A percentile compares a stretch with the other conserved stretches of the same genome.
phyloP scores from a whole-genome alignment of 2,797 vertebrate genomes.

The Babyrousa celebensis region DNA sequence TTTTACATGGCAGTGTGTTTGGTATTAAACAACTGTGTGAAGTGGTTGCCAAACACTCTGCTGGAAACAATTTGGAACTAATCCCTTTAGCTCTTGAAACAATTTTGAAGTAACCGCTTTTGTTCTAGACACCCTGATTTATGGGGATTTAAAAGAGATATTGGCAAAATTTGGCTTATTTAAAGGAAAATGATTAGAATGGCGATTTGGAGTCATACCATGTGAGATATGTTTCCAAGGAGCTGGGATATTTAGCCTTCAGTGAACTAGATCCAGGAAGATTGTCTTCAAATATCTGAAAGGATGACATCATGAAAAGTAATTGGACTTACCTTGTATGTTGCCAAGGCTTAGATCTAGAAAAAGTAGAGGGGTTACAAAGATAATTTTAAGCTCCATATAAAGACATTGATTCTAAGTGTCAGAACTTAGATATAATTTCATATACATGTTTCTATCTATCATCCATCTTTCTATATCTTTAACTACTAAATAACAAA shows the following conservation, averaged over 20 bases:
- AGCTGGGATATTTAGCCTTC: neutral
- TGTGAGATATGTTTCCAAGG: neutral
- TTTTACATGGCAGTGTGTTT: constrained; percentile 5
- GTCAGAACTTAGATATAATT: neutral
- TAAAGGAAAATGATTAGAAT: neutral
- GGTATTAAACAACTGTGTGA: constrained; percentile 24
- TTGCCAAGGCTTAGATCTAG: neutral
- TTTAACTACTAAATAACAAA: neutral
- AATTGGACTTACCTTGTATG: neutral
- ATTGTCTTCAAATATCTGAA: constrained; percentile 57
- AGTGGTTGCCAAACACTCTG: neutral
- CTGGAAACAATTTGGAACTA: constrained; percentile 30
- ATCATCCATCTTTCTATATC: neutral
- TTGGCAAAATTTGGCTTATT: neutral
- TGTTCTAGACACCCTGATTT: neutral
- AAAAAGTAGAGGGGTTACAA: neutral
- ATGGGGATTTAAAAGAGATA: neutral
- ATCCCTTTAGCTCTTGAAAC: neutral
- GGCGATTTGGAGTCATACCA: neutral
- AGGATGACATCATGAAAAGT: neutral
- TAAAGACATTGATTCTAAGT: neutral
- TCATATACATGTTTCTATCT: neutral
- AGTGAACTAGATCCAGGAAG: neutral
- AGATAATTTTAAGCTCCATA: neutral
- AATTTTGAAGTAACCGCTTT: neutral